phyloP scores from a whole-genome alignment of 2,113 vertebrate genomes.

The Eira barbara region DNA sequence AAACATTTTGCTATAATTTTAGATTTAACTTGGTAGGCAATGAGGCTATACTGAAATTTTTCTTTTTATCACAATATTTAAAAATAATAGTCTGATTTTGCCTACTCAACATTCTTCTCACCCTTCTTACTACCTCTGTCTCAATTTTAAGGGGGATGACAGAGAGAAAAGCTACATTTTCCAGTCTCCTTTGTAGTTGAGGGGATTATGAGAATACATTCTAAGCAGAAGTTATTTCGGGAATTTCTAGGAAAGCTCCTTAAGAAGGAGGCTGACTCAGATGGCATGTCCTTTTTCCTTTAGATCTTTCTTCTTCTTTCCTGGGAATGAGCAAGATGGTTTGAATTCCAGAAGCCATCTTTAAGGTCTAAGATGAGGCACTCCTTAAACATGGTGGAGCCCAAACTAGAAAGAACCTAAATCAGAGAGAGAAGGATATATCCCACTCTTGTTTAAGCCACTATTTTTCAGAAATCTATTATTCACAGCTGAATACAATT shows the following conservation, averaged over 20 bases:
- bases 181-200: neutral
- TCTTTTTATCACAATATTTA: neutral
- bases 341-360: neutral
- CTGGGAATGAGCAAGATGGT: neutral
- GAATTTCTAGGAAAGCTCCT: neutral
- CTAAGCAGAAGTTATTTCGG: neutral
- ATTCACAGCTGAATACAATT: neutral
- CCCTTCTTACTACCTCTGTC: neutral
- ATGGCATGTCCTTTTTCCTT: neutral
- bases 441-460: neutral
- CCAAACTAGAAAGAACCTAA: neutral
- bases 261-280: neutral
- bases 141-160: neutral
- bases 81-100: neutral
- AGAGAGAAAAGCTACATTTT: neutral
- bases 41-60: neutral
- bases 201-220: neutral
- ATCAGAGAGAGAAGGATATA: neutral
- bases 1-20: constrained; percentile 10
- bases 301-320: neutral
- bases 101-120: neutral
- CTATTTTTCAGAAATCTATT: neutral
- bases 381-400: neutral
- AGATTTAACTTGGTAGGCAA: neutral
- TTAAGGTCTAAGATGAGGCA: neutral